These are phyloP conservation scores for Deladenus siricidicola DNA, from an alignment of 2,888 invertebrate genomes.

Conservation along the genomic window DNA sequence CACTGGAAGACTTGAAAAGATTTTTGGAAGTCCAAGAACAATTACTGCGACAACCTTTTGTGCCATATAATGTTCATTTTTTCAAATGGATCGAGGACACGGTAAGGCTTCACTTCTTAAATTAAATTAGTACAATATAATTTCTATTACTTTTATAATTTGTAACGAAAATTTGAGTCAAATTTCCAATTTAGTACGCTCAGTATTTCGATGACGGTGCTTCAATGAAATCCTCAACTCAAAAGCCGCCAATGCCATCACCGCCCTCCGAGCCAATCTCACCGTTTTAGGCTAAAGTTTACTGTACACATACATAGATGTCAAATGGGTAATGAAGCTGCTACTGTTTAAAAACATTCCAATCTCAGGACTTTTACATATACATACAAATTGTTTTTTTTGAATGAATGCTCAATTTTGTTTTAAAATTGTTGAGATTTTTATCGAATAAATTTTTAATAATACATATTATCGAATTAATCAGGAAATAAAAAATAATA, in stretches of 20 bases:
- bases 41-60: constrained; percentile 45
- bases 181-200: background rate
- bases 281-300: too few species aligned
- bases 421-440: too few species aligned
- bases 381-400: too few species aligned
- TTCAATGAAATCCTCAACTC: background rate
- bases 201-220: background rate
- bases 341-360: too few species aligned
- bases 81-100: constrained; percentile 36
- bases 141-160: background rate
- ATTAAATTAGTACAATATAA: background rate
- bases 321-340: too few species aligned
- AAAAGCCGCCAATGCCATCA: background rate
- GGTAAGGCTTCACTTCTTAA: background rate
- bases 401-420: too few species aligned
- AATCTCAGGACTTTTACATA: too few species aligned
- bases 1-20: constrained; percentile 50
- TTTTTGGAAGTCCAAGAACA: constrained; percentile 52
- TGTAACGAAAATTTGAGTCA: too few species aligned
- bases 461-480: too few species aligned
- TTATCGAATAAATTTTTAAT: too few species aligned
- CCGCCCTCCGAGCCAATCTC: background rate
- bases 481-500: too few species aligned
- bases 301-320: too few species aligned
- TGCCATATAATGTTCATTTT: constrained; percentile 51